These are phyloP conservation scores for Cygnus olor DNA, from an alignment of 2,797 vertebrate species.

Conservation along the genomic window DNA sequence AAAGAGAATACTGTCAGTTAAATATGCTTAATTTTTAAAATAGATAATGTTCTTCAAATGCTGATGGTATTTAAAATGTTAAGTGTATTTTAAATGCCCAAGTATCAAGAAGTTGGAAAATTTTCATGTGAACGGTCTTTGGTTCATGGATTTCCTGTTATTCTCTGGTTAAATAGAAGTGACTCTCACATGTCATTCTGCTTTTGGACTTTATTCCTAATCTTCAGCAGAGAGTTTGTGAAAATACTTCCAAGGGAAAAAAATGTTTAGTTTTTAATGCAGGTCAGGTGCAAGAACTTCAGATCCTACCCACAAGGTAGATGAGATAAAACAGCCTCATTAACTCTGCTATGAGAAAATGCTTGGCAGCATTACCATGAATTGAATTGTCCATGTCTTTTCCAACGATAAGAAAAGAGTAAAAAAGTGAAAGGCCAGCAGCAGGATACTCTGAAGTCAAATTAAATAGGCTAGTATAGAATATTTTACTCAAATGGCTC, in stretches of 20 bases:
- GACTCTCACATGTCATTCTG: background rate
- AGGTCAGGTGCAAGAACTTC: background rate
- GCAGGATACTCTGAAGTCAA: background rate
- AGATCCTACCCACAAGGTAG: background rate
- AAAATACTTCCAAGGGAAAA: background rate
- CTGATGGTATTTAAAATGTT: background rate
- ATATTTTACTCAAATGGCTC: background rate
- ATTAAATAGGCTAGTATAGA: background rate
- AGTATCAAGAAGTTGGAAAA: background rate
- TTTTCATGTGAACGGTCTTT: background rate
- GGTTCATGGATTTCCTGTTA: background rate
- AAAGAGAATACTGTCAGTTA: constrained; percentile 36
- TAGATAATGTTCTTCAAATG: background rate
- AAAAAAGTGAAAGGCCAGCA: background rate
- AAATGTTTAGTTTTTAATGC: background rate
- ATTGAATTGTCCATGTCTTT: background rate
- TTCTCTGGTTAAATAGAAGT: background rate
- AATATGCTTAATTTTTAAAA: background rate
- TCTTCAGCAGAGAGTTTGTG: background rate
- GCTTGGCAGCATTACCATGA: background rate
- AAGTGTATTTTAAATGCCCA: background rate
- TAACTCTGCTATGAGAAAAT: background rate
- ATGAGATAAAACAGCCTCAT: background rate
- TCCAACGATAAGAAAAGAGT: background rate
- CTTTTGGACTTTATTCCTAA: background rate